Evolutionary conservation across 1,140 invertebrate species (phyloP).

Genomic region (Mylabris phalerata): DNA sequence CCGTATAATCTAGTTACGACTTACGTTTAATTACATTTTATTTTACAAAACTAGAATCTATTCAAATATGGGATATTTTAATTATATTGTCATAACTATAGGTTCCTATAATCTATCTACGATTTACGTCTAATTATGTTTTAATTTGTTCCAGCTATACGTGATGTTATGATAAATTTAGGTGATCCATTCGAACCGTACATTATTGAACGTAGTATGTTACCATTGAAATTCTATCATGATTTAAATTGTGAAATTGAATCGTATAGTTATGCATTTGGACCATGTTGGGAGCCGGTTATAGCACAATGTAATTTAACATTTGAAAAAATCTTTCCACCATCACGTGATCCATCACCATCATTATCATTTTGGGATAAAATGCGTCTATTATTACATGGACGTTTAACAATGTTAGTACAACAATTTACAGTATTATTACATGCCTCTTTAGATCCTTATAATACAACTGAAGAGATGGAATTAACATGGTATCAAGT

Average conservation of each 20-base stretch:
- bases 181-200: constrained; percentile 68
- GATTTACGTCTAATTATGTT: background rate
- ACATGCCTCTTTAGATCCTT: constrained; percentile 94
- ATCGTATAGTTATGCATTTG: constrained; percentile 86
- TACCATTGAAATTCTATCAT: constrained; percentile 94
- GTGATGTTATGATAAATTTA: constrained; percentile 64
- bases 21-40: background rate
- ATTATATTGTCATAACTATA: background rate
- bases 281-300: constrained; percentile 97
- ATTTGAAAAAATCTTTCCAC: constrained; percentile 70
- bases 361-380: constrained; percentile 98
- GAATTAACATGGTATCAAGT: constrained; percentile 91
- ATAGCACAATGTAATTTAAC: constrained; percentile 91
- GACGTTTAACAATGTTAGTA: constrained; percentile 79
- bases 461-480: constrained; percentile 98
- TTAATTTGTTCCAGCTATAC: constrained; percentile 50
- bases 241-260: constrained; percentile 93
- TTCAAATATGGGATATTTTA: background rate
- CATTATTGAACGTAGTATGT: constrained; percentile 79
- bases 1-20: background rate
- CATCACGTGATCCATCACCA: constrained; percentile 88
- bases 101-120: too few relatives aligned
- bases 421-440: constrained; percentile 80
- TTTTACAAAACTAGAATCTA: background rate
- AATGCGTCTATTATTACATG: constrained; percentile 86